phyloP scores from a whole-genome alignment of 2,113 vertebrate species.

The Alexandromys fortis region DNA sequence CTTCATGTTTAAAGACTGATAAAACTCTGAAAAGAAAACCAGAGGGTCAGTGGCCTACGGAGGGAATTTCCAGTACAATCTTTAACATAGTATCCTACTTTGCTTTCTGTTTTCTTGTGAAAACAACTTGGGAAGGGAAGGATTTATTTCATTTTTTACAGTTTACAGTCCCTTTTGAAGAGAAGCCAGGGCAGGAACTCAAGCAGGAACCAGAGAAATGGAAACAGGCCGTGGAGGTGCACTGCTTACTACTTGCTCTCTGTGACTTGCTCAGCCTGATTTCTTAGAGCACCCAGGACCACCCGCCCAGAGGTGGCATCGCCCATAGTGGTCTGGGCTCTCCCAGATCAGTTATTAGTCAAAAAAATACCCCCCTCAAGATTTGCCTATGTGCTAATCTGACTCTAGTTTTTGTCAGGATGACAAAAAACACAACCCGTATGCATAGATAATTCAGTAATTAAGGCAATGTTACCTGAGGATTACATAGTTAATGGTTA shows the following conservation, averaged over 20 bases:
- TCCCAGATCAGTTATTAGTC: not conserved
- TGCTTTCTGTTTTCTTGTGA: no score
- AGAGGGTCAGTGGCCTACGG: not conserved
- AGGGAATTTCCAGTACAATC: no score
- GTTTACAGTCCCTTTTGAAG: not conserved
- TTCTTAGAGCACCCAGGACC: not conserved
- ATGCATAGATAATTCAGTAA: not conserved
- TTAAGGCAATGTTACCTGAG: not conserved
- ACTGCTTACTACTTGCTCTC: not conserved
- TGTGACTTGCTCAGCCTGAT: not conserved
- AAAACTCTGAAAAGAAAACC: constrained; percentile 27
- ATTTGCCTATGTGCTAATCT: not conserved
- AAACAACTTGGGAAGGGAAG: no score
- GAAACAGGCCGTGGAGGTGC: not conserved
- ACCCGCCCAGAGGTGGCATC: no score
- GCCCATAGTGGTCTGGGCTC: not conserved
- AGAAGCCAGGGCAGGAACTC: not conserved
- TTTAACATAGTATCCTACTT: no score
- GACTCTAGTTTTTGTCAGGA: not conserved
- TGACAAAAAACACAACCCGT: not conserved
- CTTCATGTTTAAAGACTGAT: constrained; percentile 35
- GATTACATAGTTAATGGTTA: not conserved
- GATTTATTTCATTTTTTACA: not conserved
- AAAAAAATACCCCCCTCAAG: not conserved
- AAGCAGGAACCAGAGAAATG: not conserved